phyloP scores from a whole-genome alignment of 2,113 vertebrate species.

The Glaucomys volans region DNA sequence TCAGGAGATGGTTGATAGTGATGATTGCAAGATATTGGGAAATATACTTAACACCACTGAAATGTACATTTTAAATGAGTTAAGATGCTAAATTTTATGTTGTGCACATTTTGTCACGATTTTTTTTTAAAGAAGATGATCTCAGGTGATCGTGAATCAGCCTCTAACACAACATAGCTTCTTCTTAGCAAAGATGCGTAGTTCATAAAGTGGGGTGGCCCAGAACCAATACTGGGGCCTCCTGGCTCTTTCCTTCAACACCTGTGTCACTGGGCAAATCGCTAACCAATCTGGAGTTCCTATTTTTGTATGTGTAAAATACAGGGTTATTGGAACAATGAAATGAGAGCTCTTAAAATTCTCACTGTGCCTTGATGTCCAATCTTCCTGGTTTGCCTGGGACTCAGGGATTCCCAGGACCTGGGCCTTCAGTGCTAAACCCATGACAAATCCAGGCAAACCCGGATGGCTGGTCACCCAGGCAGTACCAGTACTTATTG shows the following conservation, averaged over 20 bases:
- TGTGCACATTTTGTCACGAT: neutral
- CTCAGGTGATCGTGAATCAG: neutral
- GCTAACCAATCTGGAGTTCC: neutral
- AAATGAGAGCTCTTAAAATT: neutral
- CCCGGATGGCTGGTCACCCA: neutral
- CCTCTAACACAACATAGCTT: neutral
- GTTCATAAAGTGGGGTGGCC: accelerated
- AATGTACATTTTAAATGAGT: neutral
- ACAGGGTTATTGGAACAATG: too few relatives aligned
- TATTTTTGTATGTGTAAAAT: neutral
- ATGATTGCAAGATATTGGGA: neutral
- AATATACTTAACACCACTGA: neutral
- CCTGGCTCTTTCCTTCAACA: neutral
- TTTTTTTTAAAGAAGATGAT: neutral
- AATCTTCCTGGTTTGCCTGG: too few relatives aligned
- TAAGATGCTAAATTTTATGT: neutral
- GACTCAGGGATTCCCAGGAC: neutral
- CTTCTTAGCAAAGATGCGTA: neutral
- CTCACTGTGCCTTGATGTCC: too few relatives aligned
- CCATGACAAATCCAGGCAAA: neutral
- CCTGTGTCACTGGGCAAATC: neutral
- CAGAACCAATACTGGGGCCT: neutral
- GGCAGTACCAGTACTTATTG: neutral
- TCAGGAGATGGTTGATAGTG: neutral
- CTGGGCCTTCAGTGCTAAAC: neutral